Base-by-base conservation (phyloP, 2,797 vertebrate species). In the Pachyuromys duprasi region DNA sequence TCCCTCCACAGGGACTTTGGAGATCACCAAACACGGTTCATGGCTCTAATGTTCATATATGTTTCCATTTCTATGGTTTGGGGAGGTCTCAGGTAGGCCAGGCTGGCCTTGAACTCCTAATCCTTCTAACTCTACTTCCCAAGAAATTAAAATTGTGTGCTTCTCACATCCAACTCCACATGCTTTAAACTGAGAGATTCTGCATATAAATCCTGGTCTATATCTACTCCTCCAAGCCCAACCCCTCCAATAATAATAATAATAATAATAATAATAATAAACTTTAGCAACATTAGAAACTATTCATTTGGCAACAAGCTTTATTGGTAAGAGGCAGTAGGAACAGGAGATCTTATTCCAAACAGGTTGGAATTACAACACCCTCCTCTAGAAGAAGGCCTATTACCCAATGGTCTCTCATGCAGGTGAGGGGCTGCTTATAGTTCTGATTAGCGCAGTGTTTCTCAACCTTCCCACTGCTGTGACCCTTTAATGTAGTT, bases 101-200 rank as follows among this genome's bases (percentile, higher is more conserved):
- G 33, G 65, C 22, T 88, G 28, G 17, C 53, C 86, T 74, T 60
- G 49, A 87, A 42, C 69, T 42, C 69, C 24, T 22, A 57, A 57
- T 36, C 18, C 5, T 31, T 72, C 28, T 22, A 5, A 18, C 8
- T 74, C 53, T 31, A 42, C 86, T 26, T 87, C 53, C 8, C 49
- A 87, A 86, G 49, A 39, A 22, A 26, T 70, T 86, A 18, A 11
- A 39, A 45, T 36, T 86, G 69, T 60, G 55, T 39, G 3, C 14
- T 26, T 2, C 15, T 45, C 84, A 42, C 70, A 42, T 39, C 26
- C 26, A 33, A 36, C 8, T 79, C 8, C 14, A 2, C 60, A 31
- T 75, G 90, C 81, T 90, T 88, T 90, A 78, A 81, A 82, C 31
- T 49, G 60, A 93, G 24, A 83, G n/a, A 60, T 93, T 95, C 70